Conservation (phyloP, 2,797 vertebrate genomes). For the Etheostoma perlongum region DNA sequence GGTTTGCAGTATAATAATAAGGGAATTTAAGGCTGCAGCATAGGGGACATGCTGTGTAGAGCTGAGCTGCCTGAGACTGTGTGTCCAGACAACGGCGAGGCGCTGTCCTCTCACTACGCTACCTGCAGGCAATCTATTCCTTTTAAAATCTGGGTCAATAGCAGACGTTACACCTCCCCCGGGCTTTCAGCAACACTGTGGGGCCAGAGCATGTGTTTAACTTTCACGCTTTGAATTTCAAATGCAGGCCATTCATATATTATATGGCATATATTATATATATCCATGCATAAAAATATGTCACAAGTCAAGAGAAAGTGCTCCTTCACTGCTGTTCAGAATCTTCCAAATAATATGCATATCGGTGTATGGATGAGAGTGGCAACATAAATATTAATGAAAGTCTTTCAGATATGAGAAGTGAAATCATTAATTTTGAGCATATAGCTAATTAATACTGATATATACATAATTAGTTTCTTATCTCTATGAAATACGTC, state of each 20-base stretch:
- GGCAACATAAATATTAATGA: slow-evolving; percentile 41
- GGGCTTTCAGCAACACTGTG: slow-evolving; percentile 64
- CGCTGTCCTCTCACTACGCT: slow-evolving; percentile 60
- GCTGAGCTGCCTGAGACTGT: slow-evolving; percentile 60
- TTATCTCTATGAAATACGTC: slow-evolving; percentile 32
- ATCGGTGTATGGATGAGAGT: slow-evolving; percentile 22
- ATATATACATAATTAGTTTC: slow-evolving; percentile 39
- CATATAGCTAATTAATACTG: slow-evolving; percentile 26
- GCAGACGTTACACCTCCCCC: slow-evolving; percentile 67
- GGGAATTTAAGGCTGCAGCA: slow-evolving; percentile 34
- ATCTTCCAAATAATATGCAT: slow-evolving; percentile 34
- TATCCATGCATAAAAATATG: slow-evolving; percentile 49
- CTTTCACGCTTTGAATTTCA: slow-evolving; percentile 74
- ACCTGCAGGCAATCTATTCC: slow-evolving; percentile 76
- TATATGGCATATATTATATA: slow-evolving; percentile 43
- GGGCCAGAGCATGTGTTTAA: slow-evolving; percentile 74
- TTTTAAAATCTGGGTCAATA: slow-evolving; percentile 83
- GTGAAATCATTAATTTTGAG: slow-evolving; percentile 35
- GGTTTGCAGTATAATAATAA: slow-evolving; percentile 40
- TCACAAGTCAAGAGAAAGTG: slow-evolving; percentile 52
- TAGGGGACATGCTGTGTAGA: slow-evolving; percentile 27
- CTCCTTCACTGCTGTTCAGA: slow-evolving; percentile 26
- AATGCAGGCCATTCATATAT: slow-evolving; percentile 54
- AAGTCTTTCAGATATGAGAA: slow-evolving; percentile 25
- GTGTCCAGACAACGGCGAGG: slow-evolving; percentile 66